These are phyloP conservation scores for Eulithis testata DNA, from an alignment of 2,888 invertebrate species.

Conservation along the genomic window DNA sequence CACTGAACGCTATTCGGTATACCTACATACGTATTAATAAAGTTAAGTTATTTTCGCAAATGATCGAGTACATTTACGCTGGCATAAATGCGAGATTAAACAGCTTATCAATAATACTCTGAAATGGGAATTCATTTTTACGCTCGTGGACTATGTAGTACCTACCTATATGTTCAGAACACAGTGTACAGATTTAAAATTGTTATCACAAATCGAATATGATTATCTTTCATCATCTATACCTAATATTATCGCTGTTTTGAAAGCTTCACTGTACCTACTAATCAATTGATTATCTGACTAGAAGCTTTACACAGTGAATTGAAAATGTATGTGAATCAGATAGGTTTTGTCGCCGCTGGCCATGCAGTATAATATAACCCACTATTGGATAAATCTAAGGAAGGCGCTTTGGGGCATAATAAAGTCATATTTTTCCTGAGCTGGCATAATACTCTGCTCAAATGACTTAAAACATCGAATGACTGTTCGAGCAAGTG, in stretches of 20 bases:
- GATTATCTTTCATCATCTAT: slow-evolving; percentile 17
- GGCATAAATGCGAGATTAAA: slow-evolving; percentile 28
- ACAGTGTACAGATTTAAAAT: slow-evolving; percentile 27
- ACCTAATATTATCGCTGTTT: slow-evolving; percentile 4
- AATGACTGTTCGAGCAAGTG: too few relatives aligned
- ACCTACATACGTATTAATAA: slow-evolving; percentile 25
- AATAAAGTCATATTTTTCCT: too few relatives aligned
- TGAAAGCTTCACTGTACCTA: background rate
- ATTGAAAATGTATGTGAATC: too few relatives aligned
- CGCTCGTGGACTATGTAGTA: background rate
- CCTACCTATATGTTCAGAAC: slow-evolving; percentile 17
- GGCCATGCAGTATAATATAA: too few relatives aligned
- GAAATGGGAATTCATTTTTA: slow-evolving; percentile 25
- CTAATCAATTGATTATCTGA: too few relatives aligned
- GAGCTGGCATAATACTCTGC: too few relatives aligned
- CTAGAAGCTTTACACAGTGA: too few relatives aligned
- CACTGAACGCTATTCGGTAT: slow-evolving; percentile 30
- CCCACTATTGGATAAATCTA: too few relatives aligned
- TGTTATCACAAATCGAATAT: slow-evolving; percentile 25
- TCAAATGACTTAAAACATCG: too few relatives aligned
- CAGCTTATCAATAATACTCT: slow-evolving; percentile 29
- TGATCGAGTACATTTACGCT: slow-evolving; percentile 29
- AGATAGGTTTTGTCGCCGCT: too few relatives aligned
- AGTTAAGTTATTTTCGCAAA: slow-evolving; percentile 29
- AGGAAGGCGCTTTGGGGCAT: too few relatives aligned